Percentiles rank a stretch among this genome's conserved stretches.
These are phyloP conservation scores for Perdita meconis DNA, from an alignment of 2,888 invertebrate genomes.

Conservation along the genomic window DNA sequence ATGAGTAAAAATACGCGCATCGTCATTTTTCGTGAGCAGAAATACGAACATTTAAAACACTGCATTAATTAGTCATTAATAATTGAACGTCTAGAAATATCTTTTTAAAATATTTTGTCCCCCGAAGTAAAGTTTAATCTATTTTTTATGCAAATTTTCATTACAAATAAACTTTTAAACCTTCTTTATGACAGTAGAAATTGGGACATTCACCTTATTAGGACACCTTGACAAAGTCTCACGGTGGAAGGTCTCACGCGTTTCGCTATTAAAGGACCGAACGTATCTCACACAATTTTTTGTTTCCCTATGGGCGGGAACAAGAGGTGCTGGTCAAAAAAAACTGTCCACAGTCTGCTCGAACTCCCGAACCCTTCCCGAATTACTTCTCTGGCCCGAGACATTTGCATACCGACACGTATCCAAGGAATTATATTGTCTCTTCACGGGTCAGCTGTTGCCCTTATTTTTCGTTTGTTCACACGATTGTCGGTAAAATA, in stretches of 20 bases:
- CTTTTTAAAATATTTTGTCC: too few species aligned
- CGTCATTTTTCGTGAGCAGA: too few species aligned
- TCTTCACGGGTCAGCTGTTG: constrained; percentile 33
- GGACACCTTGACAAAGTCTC: constrained; percentile 57
- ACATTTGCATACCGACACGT: constrained; percentile 69
- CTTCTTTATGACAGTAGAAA: too few species aligned
- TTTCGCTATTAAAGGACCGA: constrained; percentile 43
- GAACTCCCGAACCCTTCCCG: constrained; percentile 68
- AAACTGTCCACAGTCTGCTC: constrained; percentile 72
- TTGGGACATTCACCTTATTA: constrained; percentile 4
- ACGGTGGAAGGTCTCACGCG: constrained; percentile 51
- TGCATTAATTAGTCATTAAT: too few species aligned
- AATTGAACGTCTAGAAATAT: too few species aligned
- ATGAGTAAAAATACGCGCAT: too few species aligned
- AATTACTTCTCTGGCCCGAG: constrained; percentile 66
- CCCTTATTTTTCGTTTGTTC: constrained; percentile 47
- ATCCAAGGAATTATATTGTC: constrained; percentile 43
- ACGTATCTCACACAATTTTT: constrained; percentile 63
- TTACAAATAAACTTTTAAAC: too few species aligned
- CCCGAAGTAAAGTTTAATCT: neutral
- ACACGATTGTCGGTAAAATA: constrained; percentile 28
- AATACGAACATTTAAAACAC: too few species aligned
- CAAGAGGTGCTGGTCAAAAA: constrained; percentile 77
- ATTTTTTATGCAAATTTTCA: too few species aligned
- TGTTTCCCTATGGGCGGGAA: constrained; percentile 75